Percentiles rank a stretch among this genome's conserved stretches.
Conservation (phyloP, 2,113 vertebrate species). For the Halcyon malimbica region DNA sequence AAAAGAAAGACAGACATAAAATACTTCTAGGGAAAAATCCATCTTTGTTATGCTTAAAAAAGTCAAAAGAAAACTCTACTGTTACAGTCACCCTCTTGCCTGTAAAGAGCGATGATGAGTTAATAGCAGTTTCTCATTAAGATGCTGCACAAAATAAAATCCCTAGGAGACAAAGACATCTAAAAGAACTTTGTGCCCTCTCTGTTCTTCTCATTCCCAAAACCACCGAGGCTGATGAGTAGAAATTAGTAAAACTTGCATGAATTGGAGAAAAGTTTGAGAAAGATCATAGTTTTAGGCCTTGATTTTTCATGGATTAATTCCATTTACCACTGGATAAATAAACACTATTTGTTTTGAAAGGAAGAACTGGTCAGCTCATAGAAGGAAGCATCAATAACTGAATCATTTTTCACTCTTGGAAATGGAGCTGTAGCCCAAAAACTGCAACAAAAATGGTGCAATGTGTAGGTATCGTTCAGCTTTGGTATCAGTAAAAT, state of each 20-base stretch:
- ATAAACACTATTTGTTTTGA: background rate
- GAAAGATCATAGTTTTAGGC: fast-evolving
- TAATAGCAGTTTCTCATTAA: background rate
- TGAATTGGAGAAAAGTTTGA: background rate
- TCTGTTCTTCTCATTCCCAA: background rate
- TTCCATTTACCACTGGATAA: background rate
- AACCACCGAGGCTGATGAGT: background rate
- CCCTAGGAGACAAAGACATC: background rate
- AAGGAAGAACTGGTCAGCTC: background rate
- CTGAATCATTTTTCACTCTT: background rate
- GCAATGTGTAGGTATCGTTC: background rate
- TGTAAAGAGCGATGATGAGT: background rate
- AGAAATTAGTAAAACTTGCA: background rate
- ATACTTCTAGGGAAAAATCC: background rate
- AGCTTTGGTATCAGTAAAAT: background rate
- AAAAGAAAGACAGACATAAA: background rate
- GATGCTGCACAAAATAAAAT: background rate
- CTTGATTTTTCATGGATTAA: background rate
- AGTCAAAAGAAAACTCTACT: background rate
- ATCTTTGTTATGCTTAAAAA: background rate
- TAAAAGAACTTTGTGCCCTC: background rate
- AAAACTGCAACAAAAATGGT: background rate
- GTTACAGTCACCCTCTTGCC: background rate
- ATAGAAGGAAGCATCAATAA: background rate
- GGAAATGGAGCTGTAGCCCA: background rate